Conservation (phyloP, 2,797 vertebrate genomes). For the Chromis chromis region DNA sequence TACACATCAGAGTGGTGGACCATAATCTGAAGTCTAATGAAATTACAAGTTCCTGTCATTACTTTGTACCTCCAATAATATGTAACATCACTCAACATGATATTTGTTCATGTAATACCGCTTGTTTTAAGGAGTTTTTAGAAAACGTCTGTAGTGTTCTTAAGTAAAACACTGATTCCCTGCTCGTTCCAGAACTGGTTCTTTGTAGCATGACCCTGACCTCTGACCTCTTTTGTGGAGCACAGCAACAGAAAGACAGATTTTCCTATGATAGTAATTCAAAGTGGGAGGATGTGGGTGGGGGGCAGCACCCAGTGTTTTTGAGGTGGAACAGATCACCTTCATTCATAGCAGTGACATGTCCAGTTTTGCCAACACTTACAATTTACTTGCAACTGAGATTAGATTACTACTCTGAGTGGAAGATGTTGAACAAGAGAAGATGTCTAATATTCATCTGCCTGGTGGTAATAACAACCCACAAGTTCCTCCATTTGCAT, state of each 20-base stretch:
- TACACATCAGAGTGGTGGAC: conserved; percentile 8
- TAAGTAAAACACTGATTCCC: background rate
- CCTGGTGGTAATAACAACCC: background rate
- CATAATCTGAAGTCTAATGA: background rate
- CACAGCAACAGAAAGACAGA: conserved; percentile 1
- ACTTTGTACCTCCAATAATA: background rate
- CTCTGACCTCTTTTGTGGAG: conserved; percentile 37
- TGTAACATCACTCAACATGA: background rate
- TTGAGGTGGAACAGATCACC: conserved; percentile 31
- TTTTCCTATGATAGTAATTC: conserved; percentile 3
- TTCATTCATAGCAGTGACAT: conserved; percentile 5
- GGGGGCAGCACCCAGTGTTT: conserved; percentile 8
- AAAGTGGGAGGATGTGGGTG: background rate
- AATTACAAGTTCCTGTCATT: conserved; percentile 19
- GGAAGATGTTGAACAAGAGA: background rate
- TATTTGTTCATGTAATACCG: background rate
- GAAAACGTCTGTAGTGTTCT: background rate
- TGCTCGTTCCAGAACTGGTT: background rate
- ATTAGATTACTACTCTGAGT: background rate
- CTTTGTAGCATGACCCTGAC: conserved; percentile 27
- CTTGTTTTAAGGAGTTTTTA: background rate
- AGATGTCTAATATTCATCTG: background rate
- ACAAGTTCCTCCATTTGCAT: background rate
- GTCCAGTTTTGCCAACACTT: background rate
- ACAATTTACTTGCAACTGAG: background rate